Conservation (phyloP, 1,140 invertebrate species). For the Leptonema lineaticorne region DNA sequence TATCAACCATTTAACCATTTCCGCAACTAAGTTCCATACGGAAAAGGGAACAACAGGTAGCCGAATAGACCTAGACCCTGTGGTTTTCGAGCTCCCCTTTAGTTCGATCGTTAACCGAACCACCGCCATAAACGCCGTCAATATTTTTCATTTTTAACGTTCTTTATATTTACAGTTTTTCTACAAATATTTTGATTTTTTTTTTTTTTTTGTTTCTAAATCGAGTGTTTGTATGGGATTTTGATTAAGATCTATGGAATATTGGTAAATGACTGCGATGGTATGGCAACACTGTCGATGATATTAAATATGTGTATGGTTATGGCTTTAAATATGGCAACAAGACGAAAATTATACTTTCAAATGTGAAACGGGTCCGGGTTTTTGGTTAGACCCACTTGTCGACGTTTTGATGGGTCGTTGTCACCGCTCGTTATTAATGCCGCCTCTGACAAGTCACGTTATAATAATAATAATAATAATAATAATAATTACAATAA, state of each 20-base stretch:
- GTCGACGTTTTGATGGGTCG: slow-evolving; percentile 7
- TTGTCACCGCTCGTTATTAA: slow-evolving; percentile 14
- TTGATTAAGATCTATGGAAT: not conserved
- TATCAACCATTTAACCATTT: slow-evolving; percentile 1
- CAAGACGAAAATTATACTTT: slow-evolving; percentile 31
- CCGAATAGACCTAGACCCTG: not conserved
- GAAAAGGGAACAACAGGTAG: slow-evolving; percentile 14
- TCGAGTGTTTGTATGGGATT: not conserved
- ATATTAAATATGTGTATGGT: not conserved
- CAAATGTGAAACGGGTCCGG: slow-evolving; percentile 17
- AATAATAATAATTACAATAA: no score
- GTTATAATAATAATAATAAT: no score
- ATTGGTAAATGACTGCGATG: no score
- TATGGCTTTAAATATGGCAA: slow-evolving; percentile 20
- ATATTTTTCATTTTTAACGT: no score
- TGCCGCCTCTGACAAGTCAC: slow-evolving; percentile 1
- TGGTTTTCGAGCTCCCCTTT: slow-evolving; percentile 4
- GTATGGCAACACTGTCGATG: no score
- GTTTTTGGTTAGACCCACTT: no score
- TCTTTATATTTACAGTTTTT: no score
- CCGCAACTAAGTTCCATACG: not conserved
- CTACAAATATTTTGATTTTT: not conserved
- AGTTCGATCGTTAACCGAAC: not conserved
- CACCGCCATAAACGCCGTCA: not conserved
- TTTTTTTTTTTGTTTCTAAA: not conserved